Base-by-base conservation (phyloP, 2,113 vertebrate species). In the Globicephala melas region DNA sequence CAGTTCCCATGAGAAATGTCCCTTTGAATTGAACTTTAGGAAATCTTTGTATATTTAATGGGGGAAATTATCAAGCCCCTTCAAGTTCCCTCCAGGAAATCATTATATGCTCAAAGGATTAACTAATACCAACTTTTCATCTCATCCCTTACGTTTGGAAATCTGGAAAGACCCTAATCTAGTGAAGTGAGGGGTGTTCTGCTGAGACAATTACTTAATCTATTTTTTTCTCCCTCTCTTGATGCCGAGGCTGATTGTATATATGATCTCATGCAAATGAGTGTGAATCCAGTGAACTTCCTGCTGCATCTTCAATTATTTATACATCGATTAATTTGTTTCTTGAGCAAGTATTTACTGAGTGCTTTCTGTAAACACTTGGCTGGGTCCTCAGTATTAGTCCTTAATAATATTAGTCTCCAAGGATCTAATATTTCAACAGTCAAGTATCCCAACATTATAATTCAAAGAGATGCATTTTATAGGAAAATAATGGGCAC, bases 11-110 rank as follows among this genome's bases (percentile, higher is more conserved):
- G 41, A 95, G 38, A 94, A 89, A 63, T 28, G 11, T 33, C 17
- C 36, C 33, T 82, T 85, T 53, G 28, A 80, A 44, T 79, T 94
- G 13, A 82, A 23, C 31, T 58, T 91, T 89, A 86, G 62, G 36
- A 63, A 89, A 80, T 91, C 7, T 63, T 85, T 85, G 5, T 85
- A 68, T 93, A 58, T 91, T 96, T 94, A 84, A 62, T 79, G 62
- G 80, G 5, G 5, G 6, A 13, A 67, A 28, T 4, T 3, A 55
- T 47, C 62, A 77, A 94, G 5, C 2, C 21, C 23, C 38, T 92
- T 93, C 11, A 86, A 21, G 14, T 58, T 74, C 25, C n/a, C 68
- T 65, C 89, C 50, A 82, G 82, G 87, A 91, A 91, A 63, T 91
- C 41, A 70, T 92, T 90, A 47, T 60, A 38, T 62, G 21, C 74